Conservation (phyloP, 2,888 invertebrate genomes). For the Crematogaster levior region DNA sequence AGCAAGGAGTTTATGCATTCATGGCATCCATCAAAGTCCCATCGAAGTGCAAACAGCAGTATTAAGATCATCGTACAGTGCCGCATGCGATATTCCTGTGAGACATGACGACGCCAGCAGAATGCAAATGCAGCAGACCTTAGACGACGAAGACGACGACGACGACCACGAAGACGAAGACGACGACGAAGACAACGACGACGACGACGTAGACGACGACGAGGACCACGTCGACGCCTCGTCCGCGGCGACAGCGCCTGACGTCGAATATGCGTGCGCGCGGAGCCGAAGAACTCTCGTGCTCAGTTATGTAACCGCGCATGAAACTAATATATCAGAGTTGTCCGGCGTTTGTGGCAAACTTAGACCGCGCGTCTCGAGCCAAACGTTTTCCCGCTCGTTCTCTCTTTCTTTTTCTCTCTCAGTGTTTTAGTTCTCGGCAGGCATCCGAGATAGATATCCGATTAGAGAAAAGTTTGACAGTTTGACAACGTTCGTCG, state of each 20-base stretch:
- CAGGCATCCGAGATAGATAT: background rate
- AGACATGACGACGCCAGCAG: conserved; percentile 58
- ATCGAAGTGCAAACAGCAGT: background rate
- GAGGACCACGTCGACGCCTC: conserved; percentile 72
- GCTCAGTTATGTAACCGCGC: conserved; percentile 78
- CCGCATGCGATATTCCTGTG: conserved; percentile 32
- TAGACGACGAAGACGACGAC: conserved; percentile 61
- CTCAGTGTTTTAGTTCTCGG: background rate
- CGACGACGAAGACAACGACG: conserved; percentile 22
- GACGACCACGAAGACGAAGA: conserved; percentile 52
- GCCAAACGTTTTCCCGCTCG: conserved; percentile 64
- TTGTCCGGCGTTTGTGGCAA: conserved; percentile 77
- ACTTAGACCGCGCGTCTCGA: conserved; percentile 75
- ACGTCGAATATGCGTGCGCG: conserved; percentile 74
- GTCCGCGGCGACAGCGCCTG: conserved; percentile 75
- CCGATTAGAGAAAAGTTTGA: conserved; percentile 3
- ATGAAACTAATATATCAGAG: conserved; percentile 80
- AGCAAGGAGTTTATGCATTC: background rate
- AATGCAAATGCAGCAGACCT: conserved; percentile 37
- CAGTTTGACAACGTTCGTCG: background rate
- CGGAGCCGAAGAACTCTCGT: conserved; percentile 73
- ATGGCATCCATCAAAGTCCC: conserved; percentile 26
- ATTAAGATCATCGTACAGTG: conserved; percentile 37
- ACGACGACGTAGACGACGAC: conserved; percentile 55
- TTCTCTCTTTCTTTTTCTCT: conserved; percentile 12